Conservation (phyloP, 2,113 vertebrate species). For the Brachyhypopomus gauderio region DNA sequence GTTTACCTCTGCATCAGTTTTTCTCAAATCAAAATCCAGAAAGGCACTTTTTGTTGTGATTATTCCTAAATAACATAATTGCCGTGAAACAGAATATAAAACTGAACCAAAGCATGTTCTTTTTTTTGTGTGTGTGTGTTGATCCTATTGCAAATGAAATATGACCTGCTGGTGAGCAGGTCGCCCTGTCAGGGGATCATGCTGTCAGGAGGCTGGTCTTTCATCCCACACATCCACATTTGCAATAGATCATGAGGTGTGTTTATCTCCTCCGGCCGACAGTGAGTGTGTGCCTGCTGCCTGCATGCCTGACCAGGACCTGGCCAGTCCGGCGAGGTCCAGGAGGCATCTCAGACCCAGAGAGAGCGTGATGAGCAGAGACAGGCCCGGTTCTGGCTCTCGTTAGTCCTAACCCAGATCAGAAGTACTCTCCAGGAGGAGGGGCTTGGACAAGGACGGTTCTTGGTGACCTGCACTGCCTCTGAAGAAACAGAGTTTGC, state of each 20-base stretch:
- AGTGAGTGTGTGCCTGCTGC: conserved; percentile 53
- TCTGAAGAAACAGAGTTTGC: conserved; percentile 33
- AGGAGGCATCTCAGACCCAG: conserved; percentile 43
- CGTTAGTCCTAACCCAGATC: conserved; percentile 67
- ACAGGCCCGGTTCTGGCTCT: conserved; percentile 69
- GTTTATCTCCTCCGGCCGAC: conserved; percentile 51
- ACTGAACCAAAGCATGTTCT: not conserved
- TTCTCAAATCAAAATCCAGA: not conserved
- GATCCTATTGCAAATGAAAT: conserved; percentile 28
- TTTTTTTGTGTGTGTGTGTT: not conserved
- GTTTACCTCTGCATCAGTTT: conserved; percentile 67
- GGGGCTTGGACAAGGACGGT: conserved; percentile 64
- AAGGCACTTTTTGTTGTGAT: not conserved
- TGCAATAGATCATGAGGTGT: conserved; percentile 48
- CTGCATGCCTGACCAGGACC: conserved; percentile 53
- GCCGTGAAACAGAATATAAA: not conserved
- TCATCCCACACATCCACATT: conserved; percentile 52
- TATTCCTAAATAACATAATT: not conserved
- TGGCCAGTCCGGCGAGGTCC: conserved; percentile 45
- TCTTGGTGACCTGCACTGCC: conserved; percentile 56
- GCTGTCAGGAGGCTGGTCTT: conserved; percentile 41
- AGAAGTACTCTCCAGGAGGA: conserved; percentile 47
- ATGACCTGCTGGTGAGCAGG: conserved; percentile 16
- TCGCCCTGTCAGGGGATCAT: not conserved
- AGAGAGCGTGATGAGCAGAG: conserved; percentile 66